A percentile compares a stretch with the other conserved stretches of the same genome.
These are phyloP conservation scores for Lysandra coridon DNA, from an alignment of 2,888 invertebrate genomes.

Conservation along the genomic window DNA sequence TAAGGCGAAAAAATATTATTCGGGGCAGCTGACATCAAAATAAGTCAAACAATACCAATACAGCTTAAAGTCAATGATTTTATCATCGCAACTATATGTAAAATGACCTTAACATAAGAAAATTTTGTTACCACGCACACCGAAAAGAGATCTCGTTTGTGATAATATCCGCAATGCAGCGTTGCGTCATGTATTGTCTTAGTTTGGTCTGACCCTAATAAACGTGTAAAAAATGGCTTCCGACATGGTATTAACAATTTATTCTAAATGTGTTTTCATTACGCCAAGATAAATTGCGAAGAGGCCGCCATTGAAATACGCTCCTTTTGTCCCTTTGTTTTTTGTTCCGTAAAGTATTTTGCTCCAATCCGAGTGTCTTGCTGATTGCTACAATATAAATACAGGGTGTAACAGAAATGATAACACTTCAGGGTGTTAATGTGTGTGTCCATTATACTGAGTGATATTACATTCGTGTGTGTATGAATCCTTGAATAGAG, in stretches of 20 bases:
- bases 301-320: background rate
- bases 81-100: too few relatives aligned
- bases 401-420: background rate
- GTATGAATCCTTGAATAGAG: too few relatives aligned
- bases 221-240: background rate
- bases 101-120: too few relatives aligned
- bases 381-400: background rate
- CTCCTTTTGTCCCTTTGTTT: background rate
- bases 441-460: too few relatives aligned
- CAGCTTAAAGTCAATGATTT: background rate
- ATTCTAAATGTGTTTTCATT: background rate
- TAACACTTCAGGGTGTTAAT: too few relatives aligned
- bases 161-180: too few relatives aligned
- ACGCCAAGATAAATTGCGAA: background rate
- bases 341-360: background rate
- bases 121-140: too few relatives aligned
- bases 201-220: background rate
- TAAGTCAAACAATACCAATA: background rate
- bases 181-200: background rate
- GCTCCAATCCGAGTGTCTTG: conserved; percentile 8
- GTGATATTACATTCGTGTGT: too few relatives aligned
- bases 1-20: background rate
- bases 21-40: background rate
- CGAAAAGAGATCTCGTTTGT: too few relatives aligned
- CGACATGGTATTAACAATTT: background rate